A percentile compares a stretch with the other conserved stretches of the same genome.
These are phyloP conservation scores for Dryas iulia DNA, from an alignment of 1,140 invertebrate species.

Conservation along the genomic window DNA sequence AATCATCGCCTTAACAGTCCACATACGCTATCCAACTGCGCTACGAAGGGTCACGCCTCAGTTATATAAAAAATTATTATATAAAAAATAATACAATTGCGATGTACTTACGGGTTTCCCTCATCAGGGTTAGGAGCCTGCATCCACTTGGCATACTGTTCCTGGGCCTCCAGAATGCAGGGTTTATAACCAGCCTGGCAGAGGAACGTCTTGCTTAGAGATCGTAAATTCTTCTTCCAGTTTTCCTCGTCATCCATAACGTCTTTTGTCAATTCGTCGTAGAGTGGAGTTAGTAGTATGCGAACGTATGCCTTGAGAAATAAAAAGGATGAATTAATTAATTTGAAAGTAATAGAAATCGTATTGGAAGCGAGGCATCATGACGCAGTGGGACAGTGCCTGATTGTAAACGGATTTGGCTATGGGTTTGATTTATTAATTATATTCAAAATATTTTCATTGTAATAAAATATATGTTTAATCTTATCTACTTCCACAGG, in stretches of 20 bases:
- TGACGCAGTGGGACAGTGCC: too few relatives aligned
- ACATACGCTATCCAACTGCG: too few relatives aligned
- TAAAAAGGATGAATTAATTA: neutral
- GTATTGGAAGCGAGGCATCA: too few relatives aligned
- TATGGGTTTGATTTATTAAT: too few relatives aligned
- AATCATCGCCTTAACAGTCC: too few relatives aligned
- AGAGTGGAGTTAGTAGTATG: slow-evolving; percentile 83
- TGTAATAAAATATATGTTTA: too few relatives aligned
- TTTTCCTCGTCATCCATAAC: slow-evolving; percentile 80
- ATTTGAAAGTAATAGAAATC: too few relatives aligned
- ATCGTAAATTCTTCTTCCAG: slow-evolving; percentile 83
- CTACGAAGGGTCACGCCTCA: too few relatives aligned
- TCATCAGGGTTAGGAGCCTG: slow-evolving; percentile 84
- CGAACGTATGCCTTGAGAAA: slow-evolving; percentile 82
- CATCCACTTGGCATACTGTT: slow-evolving; percentile 85
- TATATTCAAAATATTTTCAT: too few relatives aligned
- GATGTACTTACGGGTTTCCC: slow-evolving; percentile 86
- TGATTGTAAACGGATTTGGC: too few relatives aligned
- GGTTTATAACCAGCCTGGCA: slow-evolving; percentile 87
- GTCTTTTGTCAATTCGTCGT: slow-evolving; percentile 82
- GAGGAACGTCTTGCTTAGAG: slow-evolving; percentile 84
- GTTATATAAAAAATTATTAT: too few relatives aligned
- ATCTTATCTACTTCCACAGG: too few relatives aligned
- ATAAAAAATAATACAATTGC: neutral
- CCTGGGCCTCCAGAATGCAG: slow-evolving; percentile 85